Conservation (phyloP, 2,113 vertebrate species). For the Embiotoca jacksoni region DNA sequence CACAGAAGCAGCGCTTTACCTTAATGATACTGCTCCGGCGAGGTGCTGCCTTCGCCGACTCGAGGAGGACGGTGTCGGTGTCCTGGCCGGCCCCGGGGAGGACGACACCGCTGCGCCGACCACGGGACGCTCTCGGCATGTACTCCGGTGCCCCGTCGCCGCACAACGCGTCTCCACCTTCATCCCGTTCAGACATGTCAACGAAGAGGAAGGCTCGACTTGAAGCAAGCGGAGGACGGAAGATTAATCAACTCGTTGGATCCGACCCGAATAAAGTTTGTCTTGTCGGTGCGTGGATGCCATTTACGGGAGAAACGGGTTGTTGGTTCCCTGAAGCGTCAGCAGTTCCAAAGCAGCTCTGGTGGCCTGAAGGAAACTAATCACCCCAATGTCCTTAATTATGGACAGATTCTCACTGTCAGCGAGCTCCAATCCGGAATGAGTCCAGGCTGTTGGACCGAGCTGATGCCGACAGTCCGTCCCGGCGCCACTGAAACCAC, state of each 20-base stretch:
- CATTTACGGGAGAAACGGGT: conserved; percentile 55
- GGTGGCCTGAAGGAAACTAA: conserved; percentile 24
- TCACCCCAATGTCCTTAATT: conserved; percentile 50
- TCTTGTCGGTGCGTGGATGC: conserved; percentile 35
- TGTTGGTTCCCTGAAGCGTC: conserved; percentile 20
- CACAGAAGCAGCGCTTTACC: conserved; percentile 76
- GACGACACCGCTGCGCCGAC: conserved; percentile 88
- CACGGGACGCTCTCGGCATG: conserved; percentile 74
- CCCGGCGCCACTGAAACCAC: neutral
- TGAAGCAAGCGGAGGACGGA: neutral
- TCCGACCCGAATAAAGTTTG: conserved; percentile 68
- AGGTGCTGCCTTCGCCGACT: conserved; percentile 90
- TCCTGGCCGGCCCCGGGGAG: conserved; percentile 76
- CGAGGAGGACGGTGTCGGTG: conserved; percentile 85
- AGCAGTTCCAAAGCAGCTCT: conserved; percentile 11
- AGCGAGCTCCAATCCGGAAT: neutral
- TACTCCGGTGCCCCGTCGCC: conserved; percentile 79
- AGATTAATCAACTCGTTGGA: conserved; percentile 44
- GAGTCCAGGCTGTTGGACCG: conserved; percentile 1
- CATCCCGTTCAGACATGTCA: conserved; percentile 85
- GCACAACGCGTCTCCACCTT: conserved; percentile 78
- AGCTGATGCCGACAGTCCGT: conserved; percentile 14
- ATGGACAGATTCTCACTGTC: conserved; percentile 17
- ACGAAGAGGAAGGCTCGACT: conserved; percentile 9
- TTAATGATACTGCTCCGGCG: conserved; percentile 98